Base-by-base conservation (phyloP, 1,140 invertebrate genomes). In the Charaxes varanes region DNA sequence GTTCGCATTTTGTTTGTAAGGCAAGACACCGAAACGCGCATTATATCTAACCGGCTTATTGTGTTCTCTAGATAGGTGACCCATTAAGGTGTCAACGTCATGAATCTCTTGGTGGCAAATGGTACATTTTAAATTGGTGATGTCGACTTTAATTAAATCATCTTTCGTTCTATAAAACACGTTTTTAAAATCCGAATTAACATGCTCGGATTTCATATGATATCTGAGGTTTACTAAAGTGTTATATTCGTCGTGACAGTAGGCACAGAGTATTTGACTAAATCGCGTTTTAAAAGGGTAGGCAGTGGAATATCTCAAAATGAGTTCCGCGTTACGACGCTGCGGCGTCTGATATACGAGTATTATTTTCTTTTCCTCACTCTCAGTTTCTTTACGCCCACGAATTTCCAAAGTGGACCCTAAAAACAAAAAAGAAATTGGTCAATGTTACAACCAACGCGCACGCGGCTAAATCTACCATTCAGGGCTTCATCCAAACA, bases 391-490 rank as follows among this genome's bases (percentile, higher is more conserved):
- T 53, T 43, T 74, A 66, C 56, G 62, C 34, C 67, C 56, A 41
- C 60, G 61, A 45, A 74, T 68, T 71, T 66, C 63, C 69, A 77
- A 66, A 57, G 54, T 71, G 44, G 55, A 45, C 49, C 78, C 78
- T 82, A 82, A 77, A 82, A 82, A 78, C 60, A 68, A 77, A 41
- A 76, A 78, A 79, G 62, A 76, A 69, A 64, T 57, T 54, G 53
- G 76, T 80, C 72, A 80, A 58, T 77, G 44, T 63, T 40, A 62
- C 41, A 63, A 55, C 56, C 57, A 59, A 36, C 40, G 27, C 30
- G 35, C 27, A 32, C 45, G 51, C 37, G 12, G 26, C 51, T 44
- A 40, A 38, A 48, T 21, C 10, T 43, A 41, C 23, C 31, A 21
- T 44, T 27, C 23, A 7, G 18, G 26, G 6, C 10, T 10, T 44